Conservation (phyloP, 2,797 vertebrate species). For the Peromyscus aztecus region DNA sequence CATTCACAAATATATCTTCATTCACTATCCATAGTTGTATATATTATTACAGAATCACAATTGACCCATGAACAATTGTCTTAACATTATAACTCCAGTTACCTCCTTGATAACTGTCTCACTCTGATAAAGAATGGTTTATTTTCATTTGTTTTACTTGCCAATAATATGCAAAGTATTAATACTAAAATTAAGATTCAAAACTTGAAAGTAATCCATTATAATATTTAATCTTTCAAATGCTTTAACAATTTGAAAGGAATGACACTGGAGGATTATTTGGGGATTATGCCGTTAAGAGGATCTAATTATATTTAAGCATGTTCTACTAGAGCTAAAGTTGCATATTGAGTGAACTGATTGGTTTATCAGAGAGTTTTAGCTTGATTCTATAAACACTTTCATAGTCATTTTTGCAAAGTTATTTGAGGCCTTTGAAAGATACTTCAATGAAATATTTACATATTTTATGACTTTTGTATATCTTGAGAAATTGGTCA, state of each 20-base stretch:
- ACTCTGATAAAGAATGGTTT: slow-evolving; percentile 7
- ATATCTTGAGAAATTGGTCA: slow-evolving; percentile 16
- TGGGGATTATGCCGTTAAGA: slow-evolving; percentile 52
- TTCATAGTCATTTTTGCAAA: slow-evolving; percentile 35
- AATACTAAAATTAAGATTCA: slow-evolving; percentile 60
- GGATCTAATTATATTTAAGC: slow-evolving; percentile 69
- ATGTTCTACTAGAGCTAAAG: slow-evolving; percentile 59
- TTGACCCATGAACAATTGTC: slow-evolving; percentile 43
- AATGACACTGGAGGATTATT: slow-evolving; percentile 63
- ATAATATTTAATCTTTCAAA: slow-evolving; percentile 67
- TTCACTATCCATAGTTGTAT: neutral
- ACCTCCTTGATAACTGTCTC: slow-evolving; percentile 18
- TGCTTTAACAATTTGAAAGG: slow-evolving; percentile 61
- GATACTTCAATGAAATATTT: neutral
- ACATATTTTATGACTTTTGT: neutral
- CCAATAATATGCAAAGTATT: slow-evolving; percentile 40
- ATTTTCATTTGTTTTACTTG: slow-evolving; percentile 40
- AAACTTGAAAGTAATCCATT: slow-evolving; percentile 68
- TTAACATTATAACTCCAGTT: neutral
- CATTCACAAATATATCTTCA: neutral
- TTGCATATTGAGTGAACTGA: slow-evolving; percentile 47
- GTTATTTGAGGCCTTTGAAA: neutral
- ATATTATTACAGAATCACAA: slow-evolving; percentile 18
- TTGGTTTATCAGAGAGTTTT: slow-evolving; percentile 64
- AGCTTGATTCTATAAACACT: slow-evolving; percentile 29